Evolutionary conservation across 1,140 invertebrate species (phyloP).

Genomic region (Drosophila neocordata): DNA sequence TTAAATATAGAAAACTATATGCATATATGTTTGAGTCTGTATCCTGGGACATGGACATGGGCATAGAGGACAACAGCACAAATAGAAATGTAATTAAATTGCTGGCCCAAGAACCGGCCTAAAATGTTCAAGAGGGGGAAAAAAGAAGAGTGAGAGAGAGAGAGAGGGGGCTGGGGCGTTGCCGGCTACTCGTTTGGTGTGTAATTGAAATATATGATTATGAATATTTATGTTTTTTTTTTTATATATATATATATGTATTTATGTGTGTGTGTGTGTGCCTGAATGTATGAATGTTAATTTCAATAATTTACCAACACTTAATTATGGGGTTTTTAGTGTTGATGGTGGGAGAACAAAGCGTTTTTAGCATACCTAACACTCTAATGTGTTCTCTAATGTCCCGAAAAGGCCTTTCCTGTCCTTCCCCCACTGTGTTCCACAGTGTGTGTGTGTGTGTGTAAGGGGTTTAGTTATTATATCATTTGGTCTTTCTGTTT

Average conservation of each 20-base stretch:
- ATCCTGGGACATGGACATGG: conserved; percentile 24
- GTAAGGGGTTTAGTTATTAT: conserved; percentile 38
- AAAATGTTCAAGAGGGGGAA: neutral
- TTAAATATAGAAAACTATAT: conserved; percentile 61
- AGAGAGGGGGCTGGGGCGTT: neutral
- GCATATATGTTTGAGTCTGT: neutral
- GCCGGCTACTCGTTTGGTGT: conserved; percentile 31
- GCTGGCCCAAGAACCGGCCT: conserved; percentile 36
- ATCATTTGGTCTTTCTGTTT: neutral
- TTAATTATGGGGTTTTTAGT: conserved; percentile 69
- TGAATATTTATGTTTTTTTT: conserved; percentile 79
- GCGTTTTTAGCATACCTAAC: conserved; percentile 43
- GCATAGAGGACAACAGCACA: neutral
- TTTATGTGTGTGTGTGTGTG: conserved; percentile 25
- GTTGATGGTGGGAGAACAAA: conserved; percentile 49
- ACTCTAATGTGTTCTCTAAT: neutral
- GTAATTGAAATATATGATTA: conserved; percentile 83
- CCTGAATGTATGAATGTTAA: conserved; percentile 26
- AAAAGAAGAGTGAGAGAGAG: no score
- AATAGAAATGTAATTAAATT: conserved; percentile 80
- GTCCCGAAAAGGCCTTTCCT: neutral
- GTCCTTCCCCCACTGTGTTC: neutral
- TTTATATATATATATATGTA: conserved; percentile 5
- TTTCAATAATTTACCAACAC: conserved; percentile 77
- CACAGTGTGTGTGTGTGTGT: conserved; percentile 6